phyloP scores from a whole-genome alignment of 2,888 invertebrate genomes.

The Noctuana brunneofusca region DNA sequence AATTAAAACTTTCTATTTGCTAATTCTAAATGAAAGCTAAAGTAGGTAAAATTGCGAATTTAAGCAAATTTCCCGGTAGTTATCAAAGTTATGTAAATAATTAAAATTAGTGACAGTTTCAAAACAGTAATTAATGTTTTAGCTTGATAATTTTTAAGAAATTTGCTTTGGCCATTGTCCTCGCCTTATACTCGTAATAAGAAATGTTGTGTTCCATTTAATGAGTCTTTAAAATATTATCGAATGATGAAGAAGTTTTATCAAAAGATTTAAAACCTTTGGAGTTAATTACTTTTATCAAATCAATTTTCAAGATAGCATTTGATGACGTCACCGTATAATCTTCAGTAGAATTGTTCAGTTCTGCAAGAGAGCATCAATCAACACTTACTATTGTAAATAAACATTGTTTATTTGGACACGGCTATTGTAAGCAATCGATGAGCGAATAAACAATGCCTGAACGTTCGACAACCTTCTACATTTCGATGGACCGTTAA shows the following conservation, averaged over 20 bases:
- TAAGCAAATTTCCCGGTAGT: neutral
- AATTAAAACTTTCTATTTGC: conserved; percentile 17
- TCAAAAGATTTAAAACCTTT: neutral
- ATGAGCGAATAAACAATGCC: conserved; percentile 50
- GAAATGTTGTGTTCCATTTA: too few species aligned
- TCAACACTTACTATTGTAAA: conserved; percentile 34
- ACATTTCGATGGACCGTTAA: neutral
- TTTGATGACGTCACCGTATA: neutral
- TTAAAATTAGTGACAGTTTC: neutral
- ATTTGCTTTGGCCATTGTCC: too few species aligned
- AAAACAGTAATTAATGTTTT: too few species aligned
- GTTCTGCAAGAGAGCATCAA: conserved; percentile 9
- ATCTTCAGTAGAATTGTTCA: conserved; percentile 1
- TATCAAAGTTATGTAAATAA: neutral
- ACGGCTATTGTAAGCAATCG: conserved; percentile 36
- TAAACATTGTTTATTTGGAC: conserved; percentile 52
- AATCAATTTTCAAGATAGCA: neutral
- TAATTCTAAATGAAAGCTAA: conserved; percentile 1
- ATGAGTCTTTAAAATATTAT: too few species aligned
- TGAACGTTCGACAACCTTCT: neutral
- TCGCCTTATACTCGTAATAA: too few species aligned
- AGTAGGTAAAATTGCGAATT: neutral
- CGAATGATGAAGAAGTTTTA: neutral
- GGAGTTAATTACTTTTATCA: conserved; percentile 1
- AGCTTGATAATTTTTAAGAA: too few species aligned